Percentiles rank a stretch among this genome's conserved stretches.
Evolutionary conservation across 2,888 invertebrate species (phyloP).

Genomic region (Apotomis turbidana): DNA sequence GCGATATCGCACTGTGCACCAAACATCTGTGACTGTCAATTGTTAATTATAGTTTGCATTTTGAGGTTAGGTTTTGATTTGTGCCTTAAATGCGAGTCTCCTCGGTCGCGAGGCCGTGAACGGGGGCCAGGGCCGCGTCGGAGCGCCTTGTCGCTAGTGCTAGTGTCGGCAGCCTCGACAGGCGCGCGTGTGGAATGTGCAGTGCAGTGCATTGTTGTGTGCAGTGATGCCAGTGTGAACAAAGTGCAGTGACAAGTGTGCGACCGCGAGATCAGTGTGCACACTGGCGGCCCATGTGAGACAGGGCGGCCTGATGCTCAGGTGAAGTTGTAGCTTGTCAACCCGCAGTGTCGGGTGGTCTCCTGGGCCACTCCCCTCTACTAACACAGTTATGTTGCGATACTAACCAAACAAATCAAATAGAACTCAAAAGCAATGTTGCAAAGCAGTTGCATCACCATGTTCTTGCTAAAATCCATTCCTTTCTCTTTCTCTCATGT

Average conservation of each 20-base stretch:
- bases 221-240: slow-evolving; percentile 38
- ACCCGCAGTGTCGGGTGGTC: not conserved
- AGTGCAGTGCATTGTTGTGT: slow-evolving; percentile 39
- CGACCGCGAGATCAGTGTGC: slow-evolving; percentile 26
- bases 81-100: slow-evolving; percentile 54
- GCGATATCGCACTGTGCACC: slow-evolving; percentile 60
- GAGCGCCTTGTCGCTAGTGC: slow-evolving; percentile 14
- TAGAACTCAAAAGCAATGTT: slow-evolving; percentile 8
- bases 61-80: slow-evolving; percentile 79
- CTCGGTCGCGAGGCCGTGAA: slow-evolving; percentile 35
- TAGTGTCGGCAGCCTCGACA: slow-evolving; percentile 9
- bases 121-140: slow-evolving; percentile 31
- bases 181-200: slow-evolving; percentile 16
- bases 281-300: slow-evolving; percentile 33
- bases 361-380: slow-evolving; percentile 19
- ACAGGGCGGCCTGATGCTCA: slow-evolving; percentile 35
- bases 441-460: slow-evolving; percentile 19
- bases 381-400: slow-evolving; percentile 22
- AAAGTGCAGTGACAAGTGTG: slow-evolving; percentile 39
- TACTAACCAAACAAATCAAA: slow-evolving; percentile 15
- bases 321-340: slow-evolving; percentile 32
- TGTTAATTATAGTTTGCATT: slow-evolving; percentile 69
- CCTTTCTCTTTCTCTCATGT: slow-evolving; percentile 27
- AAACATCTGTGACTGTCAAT: slow-evolving; percentile 76
- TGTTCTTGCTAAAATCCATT: slow-evolving; percentile 13